These are phyloP conservation scores for Hipparchia sbordonii DNA, from an alignment of 2,888 invertebrate genomes.

Conservation along the genomic window DNA sequence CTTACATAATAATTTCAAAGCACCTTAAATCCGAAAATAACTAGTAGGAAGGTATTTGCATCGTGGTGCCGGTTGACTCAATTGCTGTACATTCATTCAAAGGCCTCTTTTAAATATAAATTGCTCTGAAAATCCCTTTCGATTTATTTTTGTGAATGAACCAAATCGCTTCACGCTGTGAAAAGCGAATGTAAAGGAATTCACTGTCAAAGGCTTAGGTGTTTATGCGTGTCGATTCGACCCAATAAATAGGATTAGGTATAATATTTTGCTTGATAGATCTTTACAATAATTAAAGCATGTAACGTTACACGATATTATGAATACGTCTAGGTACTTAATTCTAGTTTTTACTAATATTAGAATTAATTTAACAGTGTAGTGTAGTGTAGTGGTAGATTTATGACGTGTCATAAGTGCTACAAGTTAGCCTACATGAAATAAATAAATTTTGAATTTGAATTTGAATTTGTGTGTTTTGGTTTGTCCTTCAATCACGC, in stretches of 20 bases:
- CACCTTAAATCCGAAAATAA: not conserved
- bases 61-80: not conserved
- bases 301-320: not conserved
- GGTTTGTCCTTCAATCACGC: too few species aligned
- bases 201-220: not conserved
- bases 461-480: too few species aligned
- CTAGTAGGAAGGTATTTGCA: not conserved
- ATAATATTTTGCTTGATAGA: not conserved
- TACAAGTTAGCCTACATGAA: too few species aligned
- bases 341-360: too few species aligned
- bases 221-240: slow-evolving; percentile 5
- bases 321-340: not conserved
- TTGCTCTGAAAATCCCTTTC: slow-evolving; percentile 21
- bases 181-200: slow-evolving; percentile 31
- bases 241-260: slow-evolving; percentile 13
- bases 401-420: too few species aligned
- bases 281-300: not conserved
- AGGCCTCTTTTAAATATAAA: slow-evolving; percentile 29
- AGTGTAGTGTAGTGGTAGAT: too few species aligned
- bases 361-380: too few species aligned
- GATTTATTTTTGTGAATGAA: slow-evolving; percentile 27
- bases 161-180: slow-evolving; percentile 37
- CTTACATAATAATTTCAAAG: not conserved
- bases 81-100: slow-evolving; percentile 11
- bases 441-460: too few species aligned